phyloP scores from a whole-genome alignment of 2,888 invertebrate genomes.

The Xanthorhoe spadicearia region DNA sequence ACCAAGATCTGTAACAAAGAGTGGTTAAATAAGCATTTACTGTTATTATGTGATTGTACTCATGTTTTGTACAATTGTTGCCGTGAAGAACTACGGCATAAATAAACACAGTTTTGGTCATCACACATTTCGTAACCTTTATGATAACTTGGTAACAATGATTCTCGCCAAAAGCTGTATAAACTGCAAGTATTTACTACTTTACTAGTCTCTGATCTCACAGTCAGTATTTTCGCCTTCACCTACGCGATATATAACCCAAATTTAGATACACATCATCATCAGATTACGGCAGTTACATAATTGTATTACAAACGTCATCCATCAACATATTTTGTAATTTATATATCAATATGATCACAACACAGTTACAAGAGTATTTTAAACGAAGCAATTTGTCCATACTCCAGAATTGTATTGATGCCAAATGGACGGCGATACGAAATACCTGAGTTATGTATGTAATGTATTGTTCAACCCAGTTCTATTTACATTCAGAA shows the following conservation, averaged over 20 bases:
- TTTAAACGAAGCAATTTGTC: conserved; percentile 29
- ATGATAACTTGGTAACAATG: too few relatives aligned
- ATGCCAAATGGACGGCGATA: conserved; percentile 45
- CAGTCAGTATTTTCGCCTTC: neutral
- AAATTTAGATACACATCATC: neutral
- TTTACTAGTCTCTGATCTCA: too few relatives aligned
- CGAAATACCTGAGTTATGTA: conserved; percentile 47
- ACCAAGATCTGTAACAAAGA: conserved; percentile 32
- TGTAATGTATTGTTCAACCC: conserved; percentile 46
- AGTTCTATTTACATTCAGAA: conserved; percentile 54
- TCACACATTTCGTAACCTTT: too few relatives aligned
- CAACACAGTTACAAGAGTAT: conserved; percentile 20
- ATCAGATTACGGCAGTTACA: neutral
- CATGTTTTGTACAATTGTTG: too few relatives aligned
- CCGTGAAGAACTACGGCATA: too few relatives aligned
- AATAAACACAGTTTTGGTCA: too few relatives aligned
- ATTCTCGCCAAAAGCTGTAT: too few relatives aligned
- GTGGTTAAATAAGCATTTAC: conserved; percentile 4
- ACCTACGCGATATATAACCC: neutral
- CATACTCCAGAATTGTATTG: conserved; percentile 38
- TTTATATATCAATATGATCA: conserved; percentile 19
- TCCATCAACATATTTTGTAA: conserved; percentile 8
- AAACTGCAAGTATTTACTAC: too few relatives aligned
- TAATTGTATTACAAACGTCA: neutral
- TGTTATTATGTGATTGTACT: too few relatives aligned